Evolutionary conservation across 1,140 invertebrate species (phyloP), one percentile per base, ranked within the genome.

Genomic region (Macrocentrus cingulum): DNA sequence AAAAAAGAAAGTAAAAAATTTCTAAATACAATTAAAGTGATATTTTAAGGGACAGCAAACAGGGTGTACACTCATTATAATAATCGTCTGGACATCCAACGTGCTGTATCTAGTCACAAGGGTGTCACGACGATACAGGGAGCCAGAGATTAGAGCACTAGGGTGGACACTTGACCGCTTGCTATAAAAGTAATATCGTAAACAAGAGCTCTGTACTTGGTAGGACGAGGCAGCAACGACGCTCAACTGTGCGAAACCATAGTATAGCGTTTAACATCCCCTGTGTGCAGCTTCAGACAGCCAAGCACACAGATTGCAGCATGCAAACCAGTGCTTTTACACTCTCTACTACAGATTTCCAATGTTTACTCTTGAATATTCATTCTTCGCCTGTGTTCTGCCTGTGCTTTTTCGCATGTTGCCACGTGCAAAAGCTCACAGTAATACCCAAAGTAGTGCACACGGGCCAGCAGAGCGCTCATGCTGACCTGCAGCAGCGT

Each of bases 171-270:
- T 72, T 70, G 68, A 69, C 62, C 64, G 53, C 39, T 36, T 18
- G 23, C 39, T 52, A 70, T 67, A 70, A 61, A 69, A 62, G 68
- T 70, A 72, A 72, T 72, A 72, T 72, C 70, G 60, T 72, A 72
- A 72, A 71, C 70, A 71, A 65, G 19, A 56, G 34, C 51, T 36
- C 48, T 20, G 22, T 48, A 48, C 11, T 23, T 23, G 45, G 45
- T 25, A n/a, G n/a, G n/a, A n/a, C n/a, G 8, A 46, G 29, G 25
- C 25, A 29, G 9, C 25, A 9, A 29, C 9, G 25, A 29, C 4
- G 9, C 25, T 29, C 25, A 5, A n/a, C n/a, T n/a, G n/a, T n/a
- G n/a, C n/a, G n/a, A n/a, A n/a, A n/a, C n/a, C n/a, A n/a, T n/a
- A n/a, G n/a, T 25, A 25, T 19, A 48, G 20, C 19, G 9, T 48